Percentiles rank a stretch among this genome's conserved stretches.
These are phyloP conservation scores for Macrosiphum euphorbiae DNA, from an alignment of 2,888 invertebrate genomes.

Conservation along the genomic window DNA sequence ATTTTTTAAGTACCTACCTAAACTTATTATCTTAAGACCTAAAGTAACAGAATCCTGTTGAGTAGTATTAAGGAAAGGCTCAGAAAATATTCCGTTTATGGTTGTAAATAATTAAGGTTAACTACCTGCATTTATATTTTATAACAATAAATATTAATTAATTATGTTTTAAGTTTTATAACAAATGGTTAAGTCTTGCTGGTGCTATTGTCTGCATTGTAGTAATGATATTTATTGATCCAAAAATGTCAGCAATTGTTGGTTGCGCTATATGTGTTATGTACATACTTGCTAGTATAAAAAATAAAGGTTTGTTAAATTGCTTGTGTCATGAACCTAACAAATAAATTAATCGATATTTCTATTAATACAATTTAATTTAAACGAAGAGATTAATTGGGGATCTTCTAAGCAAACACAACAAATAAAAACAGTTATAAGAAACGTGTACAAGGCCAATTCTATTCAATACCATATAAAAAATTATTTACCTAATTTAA, in stretches of 20 bases:
- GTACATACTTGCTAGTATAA: conserved; percentile 38
- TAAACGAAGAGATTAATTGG: conserved; percentile 91
- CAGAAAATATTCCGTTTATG: background rate
- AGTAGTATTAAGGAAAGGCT: background rate
- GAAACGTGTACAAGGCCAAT: conserved; percentile 88
- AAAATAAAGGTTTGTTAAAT: conserved; percentile 27
- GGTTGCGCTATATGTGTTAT: conserved; percentile 22
- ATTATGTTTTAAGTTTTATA: conserved; percentile 82
- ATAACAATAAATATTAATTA: background rate
- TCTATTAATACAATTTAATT: background rate
- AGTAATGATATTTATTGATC: conserved; percentile 96
- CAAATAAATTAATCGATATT: background rate
- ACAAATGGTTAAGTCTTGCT: conserved; percentile 87
- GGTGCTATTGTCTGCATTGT: conserved; percentile 87
- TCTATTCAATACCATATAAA: conserved; percentile 96
- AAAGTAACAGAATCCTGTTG: background rate
- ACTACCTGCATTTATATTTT: background rate
- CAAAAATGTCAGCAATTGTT: conserved; percentile 79
- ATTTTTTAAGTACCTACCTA: background rate
- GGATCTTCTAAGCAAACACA: conserved; percentile 98
- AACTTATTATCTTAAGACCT: background rate
- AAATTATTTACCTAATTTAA: conserved; percentile 87
- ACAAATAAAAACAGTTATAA: conserved; percentile 91
- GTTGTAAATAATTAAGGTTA: background rate
- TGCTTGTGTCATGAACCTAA: background rate